These are phyloP conservation scores for Paraescarpia echinospica DNA, from an alignment of 1,140 invertebrate species.

Conservation along the genomic window DNA sequence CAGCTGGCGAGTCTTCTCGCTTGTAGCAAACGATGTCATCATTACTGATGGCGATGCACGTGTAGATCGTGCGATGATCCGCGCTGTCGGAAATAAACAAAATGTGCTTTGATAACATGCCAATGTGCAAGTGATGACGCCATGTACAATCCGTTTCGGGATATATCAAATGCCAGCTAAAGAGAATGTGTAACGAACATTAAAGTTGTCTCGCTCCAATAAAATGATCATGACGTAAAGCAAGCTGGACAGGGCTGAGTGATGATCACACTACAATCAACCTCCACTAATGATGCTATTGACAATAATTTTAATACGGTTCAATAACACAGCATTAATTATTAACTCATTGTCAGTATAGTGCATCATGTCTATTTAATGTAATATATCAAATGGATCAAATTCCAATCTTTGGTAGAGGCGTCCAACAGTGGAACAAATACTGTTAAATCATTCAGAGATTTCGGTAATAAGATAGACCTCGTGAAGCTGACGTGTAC, in stretches of 20 bases:
- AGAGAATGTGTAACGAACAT: too few relatives aligned
- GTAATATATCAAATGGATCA: not conserved
- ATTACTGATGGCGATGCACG: slow-evolving; percentile 58
- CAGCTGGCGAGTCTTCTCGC: slow-evolving; percentile 34
- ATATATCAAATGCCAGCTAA: too few relatives aligned
- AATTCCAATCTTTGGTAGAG: not conserved
- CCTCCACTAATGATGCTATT: not conserved
- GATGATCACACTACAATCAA: too few relatives aligned
- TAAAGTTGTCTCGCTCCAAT: too few relatives aligned
- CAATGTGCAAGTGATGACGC: not conserved
- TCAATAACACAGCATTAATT: not conserved
- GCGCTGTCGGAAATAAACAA: not conserved
- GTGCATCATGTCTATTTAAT: too few relatives aligned
- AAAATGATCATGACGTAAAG: too few relatives aligned
- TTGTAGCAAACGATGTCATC: slow-evolving; percentile 52
- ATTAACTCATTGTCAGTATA: not conserved
- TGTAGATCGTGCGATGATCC: slow-evolving; percentile 47
- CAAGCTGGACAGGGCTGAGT: too few relatives aligned
- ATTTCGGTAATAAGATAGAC: not conserved
- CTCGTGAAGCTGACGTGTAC: not conserved
- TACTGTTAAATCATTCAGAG: not conserved
- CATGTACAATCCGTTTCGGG: not conserved
- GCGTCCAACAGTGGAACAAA: not conserved
- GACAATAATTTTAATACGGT: not conserved
- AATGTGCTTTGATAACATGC: not conserved